These are phyloP conservation scores for Rhopalosiphum padi DNA, from an alignment of 1,140 invertebrate species.

Conservation along the genomic window DNA sequence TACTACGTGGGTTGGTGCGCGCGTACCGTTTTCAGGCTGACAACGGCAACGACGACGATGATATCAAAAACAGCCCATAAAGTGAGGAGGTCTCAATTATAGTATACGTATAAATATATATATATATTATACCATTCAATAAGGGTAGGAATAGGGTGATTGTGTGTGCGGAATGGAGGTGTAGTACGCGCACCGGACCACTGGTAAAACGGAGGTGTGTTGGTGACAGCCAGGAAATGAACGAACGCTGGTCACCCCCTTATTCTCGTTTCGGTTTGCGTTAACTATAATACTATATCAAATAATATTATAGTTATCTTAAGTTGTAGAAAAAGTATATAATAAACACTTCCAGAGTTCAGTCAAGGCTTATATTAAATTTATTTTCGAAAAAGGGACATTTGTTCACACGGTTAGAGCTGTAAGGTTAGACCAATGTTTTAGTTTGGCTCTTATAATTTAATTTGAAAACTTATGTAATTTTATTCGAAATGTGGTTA, in stretches of 20 bases:
- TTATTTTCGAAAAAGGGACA: background rate
- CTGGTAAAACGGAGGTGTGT: conserved; percentile 49
- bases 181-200: background rate
- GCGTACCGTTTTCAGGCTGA: conserved; percentile 43
- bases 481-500: background rate
- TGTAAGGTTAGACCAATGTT: background rate
- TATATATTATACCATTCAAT: conserved; percentile 28
- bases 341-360: background rate
- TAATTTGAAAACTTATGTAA: background rate
- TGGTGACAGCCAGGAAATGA: conserved; percentile 54
- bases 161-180: conserved; percentile 31
- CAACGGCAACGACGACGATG: conserved; percentile 32
- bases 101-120: conserved; percentile 19
- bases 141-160: conserved; percentile 41
- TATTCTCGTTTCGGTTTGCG: conserved; percentile 22
- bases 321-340: conserved; percentile 5
- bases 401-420: background rate
- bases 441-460: background rate
- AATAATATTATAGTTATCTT: conserved; percentile 38
- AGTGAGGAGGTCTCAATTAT: conserved; percentile 51
- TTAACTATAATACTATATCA: conserved; percentile 12
- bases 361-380: background rate
- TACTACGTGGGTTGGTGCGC: background rate
- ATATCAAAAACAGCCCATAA: conserved; percentile 49
- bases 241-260: conserved; percentile 50